These are phyloP conservation scores for Danionella dracula DNA, from an alignment of 2,797 vertebrate genomes.

Conservation along the genomic window DNA sequence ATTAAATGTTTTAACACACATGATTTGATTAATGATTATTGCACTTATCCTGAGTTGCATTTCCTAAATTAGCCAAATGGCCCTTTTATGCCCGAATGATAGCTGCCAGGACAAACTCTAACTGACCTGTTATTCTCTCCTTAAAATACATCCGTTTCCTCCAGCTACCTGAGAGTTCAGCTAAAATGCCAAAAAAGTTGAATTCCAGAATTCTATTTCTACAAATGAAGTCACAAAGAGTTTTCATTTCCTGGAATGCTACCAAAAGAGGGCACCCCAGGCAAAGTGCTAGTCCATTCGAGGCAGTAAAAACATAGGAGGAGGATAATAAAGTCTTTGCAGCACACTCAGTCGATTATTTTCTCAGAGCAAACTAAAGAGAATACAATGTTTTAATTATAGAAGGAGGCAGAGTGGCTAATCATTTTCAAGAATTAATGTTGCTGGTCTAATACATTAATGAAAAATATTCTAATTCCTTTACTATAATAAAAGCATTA, in stretches of 20 bases:
- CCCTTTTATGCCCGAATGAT: conserved; percentile 47
- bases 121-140: conserved; percentile 24
- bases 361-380: conserved; percentile 50
- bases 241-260: conserved; percentile 57
- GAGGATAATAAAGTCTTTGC: conserved; percentile 14
- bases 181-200: conserved; percentile 8
- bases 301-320: neutral
- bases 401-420: conserved; percentile 54
- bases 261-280: conserved; percentile 77
- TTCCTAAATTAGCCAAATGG: conserved; percentile 49
- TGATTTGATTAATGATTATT: neutral
- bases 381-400: conserved; percentile 68
- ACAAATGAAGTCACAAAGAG: conserved; percentile 19
- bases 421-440: no score
- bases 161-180: neutral
- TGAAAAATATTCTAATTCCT: no score
- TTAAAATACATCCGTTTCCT: conserved; percentile 24
- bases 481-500: no score
- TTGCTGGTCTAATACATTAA: no score
- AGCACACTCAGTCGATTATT: conserved; percentile 58
- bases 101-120: conserved; percentile 32
- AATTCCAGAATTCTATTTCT: neutral
- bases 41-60: conserved; percentile 28
- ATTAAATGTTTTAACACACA: neutral
- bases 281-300: conserved; percentile 58